Evolutionary conservation across 1,140 invertebrate genomes (phyloP).

Genomic region (Oncopeltus fasciatus): DNA sequence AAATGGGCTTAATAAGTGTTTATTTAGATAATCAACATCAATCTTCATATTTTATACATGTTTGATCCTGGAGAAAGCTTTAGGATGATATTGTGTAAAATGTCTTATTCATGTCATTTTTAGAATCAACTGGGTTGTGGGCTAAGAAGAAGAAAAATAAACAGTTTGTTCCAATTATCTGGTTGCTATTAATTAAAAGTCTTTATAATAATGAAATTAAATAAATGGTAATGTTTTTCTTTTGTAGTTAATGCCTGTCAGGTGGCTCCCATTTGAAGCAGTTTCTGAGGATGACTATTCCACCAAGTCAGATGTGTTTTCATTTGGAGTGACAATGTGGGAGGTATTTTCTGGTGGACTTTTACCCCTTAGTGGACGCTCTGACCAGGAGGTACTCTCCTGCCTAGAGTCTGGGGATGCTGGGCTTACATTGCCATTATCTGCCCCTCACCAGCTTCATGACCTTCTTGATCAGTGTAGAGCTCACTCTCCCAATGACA

Average conservation of each 20-base stretch:
- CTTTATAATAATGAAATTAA: too few species aligned
- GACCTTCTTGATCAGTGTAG: conserved; percentile 30
- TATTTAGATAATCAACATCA: too few species aligned
- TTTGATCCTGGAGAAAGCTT: too few species aligned
- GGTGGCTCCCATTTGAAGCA: conserved; percentile 80
- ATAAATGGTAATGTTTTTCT: background rate
- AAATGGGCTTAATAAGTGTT: too few species aligned
- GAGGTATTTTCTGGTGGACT: conserved; percentile 80
- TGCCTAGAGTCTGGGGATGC: conserved; percentile 39
- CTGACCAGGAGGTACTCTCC: conserved; percentile 58
- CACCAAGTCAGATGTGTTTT: conserved; percentile 86
- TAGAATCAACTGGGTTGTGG: too few species aligned
- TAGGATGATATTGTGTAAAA: too few species aligned
- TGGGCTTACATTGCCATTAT: conserved; percentile 24
- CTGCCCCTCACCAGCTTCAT: conserved; percentile 26
- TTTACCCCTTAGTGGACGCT: conserved; percentile 67
- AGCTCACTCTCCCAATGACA: conserved; percentile 30
- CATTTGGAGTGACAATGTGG: conserved; percentile 78
- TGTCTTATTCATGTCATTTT: too few species aligned
- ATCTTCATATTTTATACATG: too few species aligned
- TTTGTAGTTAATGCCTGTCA: conserved; percentile 49
- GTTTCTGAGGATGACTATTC: conserved; percentile 82
- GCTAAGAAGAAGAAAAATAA: too few species aligned
- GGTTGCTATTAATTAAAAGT: too few species aligned
- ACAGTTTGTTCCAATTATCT: too few species aligned